Percentiles rank a stretch among this genome's conserved stretches.
phyloP scores from a whole-genome alignment of 2,797 vertebrate genomes.

The Scleropages formosus region DNA sequence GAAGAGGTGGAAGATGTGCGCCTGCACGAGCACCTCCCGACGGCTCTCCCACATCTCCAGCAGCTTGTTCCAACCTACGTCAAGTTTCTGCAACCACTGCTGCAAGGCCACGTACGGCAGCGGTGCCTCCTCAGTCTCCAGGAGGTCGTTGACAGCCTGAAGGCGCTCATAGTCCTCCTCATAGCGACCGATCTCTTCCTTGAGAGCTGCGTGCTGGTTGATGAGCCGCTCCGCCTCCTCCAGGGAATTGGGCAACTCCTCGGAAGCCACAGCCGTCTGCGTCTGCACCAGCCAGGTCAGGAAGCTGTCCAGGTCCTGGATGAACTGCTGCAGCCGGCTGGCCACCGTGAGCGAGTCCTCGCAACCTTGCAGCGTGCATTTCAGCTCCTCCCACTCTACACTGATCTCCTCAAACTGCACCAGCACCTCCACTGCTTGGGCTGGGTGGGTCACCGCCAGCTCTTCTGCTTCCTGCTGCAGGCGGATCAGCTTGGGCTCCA shows the following conservation, averaged over 20 bases:
- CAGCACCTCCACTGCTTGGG: conserved; percentile 76
- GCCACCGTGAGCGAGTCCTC: conserved; percentile 86
- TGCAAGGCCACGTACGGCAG: conserved; percentile 81
- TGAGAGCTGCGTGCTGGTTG: conserved; percentile 81
- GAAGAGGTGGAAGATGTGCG: conserved; percentile 90
- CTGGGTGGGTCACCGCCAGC: conserved; percentile 71
- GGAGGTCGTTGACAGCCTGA: conserved; percentile 85
- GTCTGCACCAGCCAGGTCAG: conserved; percentile 89
- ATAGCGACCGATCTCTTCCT: conserved; percentile 87
- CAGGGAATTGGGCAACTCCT: conserved; percentile 76
- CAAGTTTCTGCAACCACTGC: conserved; percentile 91
- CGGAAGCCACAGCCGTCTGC: conserved; percentile 73
- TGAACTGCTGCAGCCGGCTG: conserved; percentile 84
- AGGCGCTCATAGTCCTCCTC: conserved; percentile 88
- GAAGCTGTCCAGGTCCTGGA: conserved; percentile 88
- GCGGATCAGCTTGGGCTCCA: conserved; percentile 84
- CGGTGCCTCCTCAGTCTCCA: conserved; percentile 81
- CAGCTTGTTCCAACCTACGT: conserved; percentile 90
- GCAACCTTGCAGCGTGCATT: conserved; percentile 78
- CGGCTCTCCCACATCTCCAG: conserved; percentile 88
- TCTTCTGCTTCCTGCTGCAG: conserved; percentile 82
- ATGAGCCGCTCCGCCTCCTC: conserved; percentile 81
- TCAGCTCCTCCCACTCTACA: conserved; percentile 85
- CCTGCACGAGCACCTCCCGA: conserved; percentile 81
- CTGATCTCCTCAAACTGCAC: conserved; percentile 83